Conservation (phyloP, 2,113 vertebrate genomes). For the Asarcornis scutulata region DNA sequence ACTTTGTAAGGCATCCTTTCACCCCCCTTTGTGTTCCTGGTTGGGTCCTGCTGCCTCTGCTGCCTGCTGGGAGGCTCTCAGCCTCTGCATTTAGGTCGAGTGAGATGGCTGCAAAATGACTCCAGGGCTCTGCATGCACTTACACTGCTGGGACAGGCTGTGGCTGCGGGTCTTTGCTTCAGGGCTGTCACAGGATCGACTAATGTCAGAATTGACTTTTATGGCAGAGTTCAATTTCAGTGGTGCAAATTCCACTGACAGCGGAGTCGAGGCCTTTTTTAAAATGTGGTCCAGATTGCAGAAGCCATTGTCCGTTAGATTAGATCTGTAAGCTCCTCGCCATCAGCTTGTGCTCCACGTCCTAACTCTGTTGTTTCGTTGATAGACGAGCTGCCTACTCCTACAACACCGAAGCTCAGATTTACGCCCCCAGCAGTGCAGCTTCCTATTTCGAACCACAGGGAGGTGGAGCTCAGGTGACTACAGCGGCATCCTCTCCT, state of each 20-base stretch:
- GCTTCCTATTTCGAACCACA: conserved; percentile 91
- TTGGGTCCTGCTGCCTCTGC: not conserved
- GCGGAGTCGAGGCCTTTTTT: accelerated
- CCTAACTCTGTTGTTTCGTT: conserved; percentile 21
- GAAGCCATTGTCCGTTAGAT: accelerated
- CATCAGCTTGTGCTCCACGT: not conserved
- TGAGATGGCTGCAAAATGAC: accelerated
- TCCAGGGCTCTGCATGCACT: not conserved
- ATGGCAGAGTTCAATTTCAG: not conserved
- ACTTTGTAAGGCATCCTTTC: not conserved
- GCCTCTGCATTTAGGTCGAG: not conserved
- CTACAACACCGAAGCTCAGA: conserved; percentile 91
- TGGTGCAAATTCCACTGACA: not conserved
- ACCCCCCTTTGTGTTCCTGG: not conserved
- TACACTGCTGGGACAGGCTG: accelerated
- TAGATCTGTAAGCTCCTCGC: not conserved
- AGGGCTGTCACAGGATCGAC: not conserved
- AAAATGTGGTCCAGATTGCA: accelerated
- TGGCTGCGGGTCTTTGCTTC: not conserved
- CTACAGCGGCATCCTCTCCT: conserved; percentile 90
- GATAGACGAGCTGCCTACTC: conserved; percentile 90
- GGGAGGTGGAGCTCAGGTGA: conserved; percentile 88
- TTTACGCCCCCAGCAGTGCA: conserved; percentile 88
- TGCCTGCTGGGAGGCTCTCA: not conserved
- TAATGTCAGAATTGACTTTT: not conserved